These are phyloP conservation scores for Xanthia icteritia DNA, from an alignment of 2,888 invertebrate species.

Conservation along the genomic window DNA sequence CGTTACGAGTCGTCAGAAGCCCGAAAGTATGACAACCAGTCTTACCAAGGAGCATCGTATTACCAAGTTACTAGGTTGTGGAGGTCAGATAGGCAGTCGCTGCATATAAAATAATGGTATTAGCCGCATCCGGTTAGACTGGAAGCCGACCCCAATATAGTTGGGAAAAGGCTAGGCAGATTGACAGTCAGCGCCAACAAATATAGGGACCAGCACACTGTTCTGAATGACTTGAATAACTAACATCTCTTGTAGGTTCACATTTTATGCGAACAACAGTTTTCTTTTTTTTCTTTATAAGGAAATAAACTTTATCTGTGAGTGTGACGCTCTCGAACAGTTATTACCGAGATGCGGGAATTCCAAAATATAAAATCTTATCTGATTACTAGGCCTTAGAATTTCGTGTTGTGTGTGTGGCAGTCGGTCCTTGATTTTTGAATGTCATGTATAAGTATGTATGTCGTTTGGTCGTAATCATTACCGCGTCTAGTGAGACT, in stretches of 20 bases:
- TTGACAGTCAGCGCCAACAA: neutral
- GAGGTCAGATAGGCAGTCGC: too few species aligned
- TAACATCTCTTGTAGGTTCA: neutral
- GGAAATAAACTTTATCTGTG: neutral
- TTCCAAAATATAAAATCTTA: neutral
- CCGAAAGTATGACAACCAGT: too few species aligned
- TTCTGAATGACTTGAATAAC: neutral
- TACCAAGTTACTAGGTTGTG: too few species aligned
- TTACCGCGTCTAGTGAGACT: neutral
- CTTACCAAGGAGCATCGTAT: too few species aligned
- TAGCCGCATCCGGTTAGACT: too few species aligned
- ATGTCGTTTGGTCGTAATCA: neutral
- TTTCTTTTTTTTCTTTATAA: neutral
- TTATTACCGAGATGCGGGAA: neutral
- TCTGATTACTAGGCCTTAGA: neutral
- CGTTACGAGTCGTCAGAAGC: too few species aligned
- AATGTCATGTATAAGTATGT: neutral
- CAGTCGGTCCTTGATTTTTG: neutral
- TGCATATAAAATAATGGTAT: too few species aligned
- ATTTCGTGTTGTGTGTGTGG: neutral
- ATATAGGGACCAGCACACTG: neutral
- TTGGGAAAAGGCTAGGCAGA: too few species aligned
- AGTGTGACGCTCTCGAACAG: neutral
- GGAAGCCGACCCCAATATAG: too few species aligned
- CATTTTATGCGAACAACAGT: neutral